phyloP scores from a whole-genome alignment of 1,140 invertebrate genomes.

The Andrena cerasifolii region DNA sequence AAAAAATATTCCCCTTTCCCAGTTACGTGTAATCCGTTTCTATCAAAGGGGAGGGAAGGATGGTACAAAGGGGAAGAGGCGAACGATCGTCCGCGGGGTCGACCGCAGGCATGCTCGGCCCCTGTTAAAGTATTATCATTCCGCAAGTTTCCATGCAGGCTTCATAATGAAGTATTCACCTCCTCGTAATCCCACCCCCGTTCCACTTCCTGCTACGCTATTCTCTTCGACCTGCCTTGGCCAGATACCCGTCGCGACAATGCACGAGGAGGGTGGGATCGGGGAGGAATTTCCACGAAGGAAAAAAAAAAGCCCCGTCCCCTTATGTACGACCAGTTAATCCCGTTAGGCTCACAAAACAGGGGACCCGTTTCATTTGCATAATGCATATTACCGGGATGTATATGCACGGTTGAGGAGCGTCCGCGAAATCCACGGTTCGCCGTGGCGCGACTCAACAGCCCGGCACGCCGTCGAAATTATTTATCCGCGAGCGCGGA shows the following conservation, averaged over 20 bases:
- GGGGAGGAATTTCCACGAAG: slow-evolving; percentile 23
- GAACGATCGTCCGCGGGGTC: slow-evolving; percentile 32
- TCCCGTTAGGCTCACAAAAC: slow-evolving; percentile 20
- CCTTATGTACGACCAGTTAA: slow-evolving; percentile 9
- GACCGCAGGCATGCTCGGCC: slow-evolving; percentile 34
- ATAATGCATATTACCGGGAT: neutral
- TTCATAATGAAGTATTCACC: slow-evolving; percentile 69
- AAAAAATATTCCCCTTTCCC: slow-evolving; percentile 61
- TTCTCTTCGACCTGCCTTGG: slow-evolving; percentile 50
- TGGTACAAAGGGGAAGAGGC: neutral
- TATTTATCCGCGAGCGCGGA: slow-evolving; percentile 4
- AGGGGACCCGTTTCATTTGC: neutral
- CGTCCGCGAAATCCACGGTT: no score
- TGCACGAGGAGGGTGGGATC: neutral
- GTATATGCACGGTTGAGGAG: no score
- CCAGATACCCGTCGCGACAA: slow-evolving; percentile 43
- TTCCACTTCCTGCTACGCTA: slow-evolving; percentile 58
- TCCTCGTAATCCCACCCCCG: slow-evolving; percentile 65
- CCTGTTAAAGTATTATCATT: slow-evolving; percentile 69
- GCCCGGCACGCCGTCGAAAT: neutral
- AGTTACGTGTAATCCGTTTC: slow-evolving; percentile 63
- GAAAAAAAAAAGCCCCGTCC: neutral
- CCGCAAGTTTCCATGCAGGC: slow-evolving; percentile 57
- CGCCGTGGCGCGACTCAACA: neutral
- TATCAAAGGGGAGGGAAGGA: neutral